These are phyloP conservation scores for Meta bourneti DNA, from an alignment of 2,888 invertebrate genomes.

Conservation along the genomic window DNA sequence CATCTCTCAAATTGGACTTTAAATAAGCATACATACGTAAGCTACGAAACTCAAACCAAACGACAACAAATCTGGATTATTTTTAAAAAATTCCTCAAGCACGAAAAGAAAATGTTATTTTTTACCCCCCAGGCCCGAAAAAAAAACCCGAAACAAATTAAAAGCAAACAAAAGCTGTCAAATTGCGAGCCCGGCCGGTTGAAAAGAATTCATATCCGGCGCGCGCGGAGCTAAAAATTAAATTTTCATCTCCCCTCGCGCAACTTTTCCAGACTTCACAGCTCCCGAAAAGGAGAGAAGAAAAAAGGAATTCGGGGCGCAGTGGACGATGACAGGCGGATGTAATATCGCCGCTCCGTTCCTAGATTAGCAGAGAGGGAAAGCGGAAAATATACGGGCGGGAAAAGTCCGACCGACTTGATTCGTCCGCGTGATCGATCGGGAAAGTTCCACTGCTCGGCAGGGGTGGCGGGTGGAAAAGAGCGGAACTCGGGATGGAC, in stretches of 20 bases:
- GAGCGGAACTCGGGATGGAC: conserved; percentile 49
- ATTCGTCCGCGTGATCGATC: conserved; percentile 67
- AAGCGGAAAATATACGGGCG: conserved; percentile 7
- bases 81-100: background rate
- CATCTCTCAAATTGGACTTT: no score
- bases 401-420: conserved; percentile 54
- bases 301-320: conserved; percentile 36
- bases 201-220: conserved; percentile 41
- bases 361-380: conserved; percentile 50
- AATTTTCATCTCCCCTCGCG: conserved; percentile 31
- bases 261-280: conserved; percentile 39
- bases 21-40: no score
- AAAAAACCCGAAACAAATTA: conserved; percentile 44
- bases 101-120: background rate
- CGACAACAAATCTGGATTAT: no score
- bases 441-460: conserved; percentile 30
- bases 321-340: conserved; percentile 68
- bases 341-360: conserved; percentile 66
- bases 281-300: background rate
- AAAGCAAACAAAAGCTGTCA: conserved; percentile 61
- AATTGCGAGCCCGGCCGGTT: conserved; percentile 23
- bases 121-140: background rate
- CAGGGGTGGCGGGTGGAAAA: conserved; percentile 1
- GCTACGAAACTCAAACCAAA: no score
- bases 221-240: conserved; percentile 20